These are phyloP conservation scores for Epinephelus lanceolatus DNA, from an alignment of 2,113 vertebrate genomes.

Conservation along the genomic window DNA sequence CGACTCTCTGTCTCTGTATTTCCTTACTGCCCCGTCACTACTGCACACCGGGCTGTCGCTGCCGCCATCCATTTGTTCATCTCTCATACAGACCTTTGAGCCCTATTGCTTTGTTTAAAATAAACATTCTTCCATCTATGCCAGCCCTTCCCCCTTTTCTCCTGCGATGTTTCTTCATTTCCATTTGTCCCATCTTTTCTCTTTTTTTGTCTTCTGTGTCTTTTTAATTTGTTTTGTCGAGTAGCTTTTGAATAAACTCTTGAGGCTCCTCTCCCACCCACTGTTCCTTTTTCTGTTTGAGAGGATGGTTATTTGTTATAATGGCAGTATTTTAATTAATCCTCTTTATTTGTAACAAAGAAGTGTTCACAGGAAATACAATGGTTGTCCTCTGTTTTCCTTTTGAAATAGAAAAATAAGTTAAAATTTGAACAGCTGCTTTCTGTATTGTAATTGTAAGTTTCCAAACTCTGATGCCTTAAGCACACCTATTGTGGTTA, in stretches of 20 bases:
- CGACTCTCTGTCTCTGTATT: slow-evolving; percentile 73
- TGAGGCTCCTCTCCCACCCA: slow-evolving; percentile 63
- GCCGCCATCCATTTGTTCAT: slow-evolving; percentile 75
- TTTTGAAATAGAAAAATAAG: not conserved
- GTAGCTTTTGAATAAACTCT: slow-evolving; percentile 79
- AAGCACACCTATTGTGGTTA: not conserved
- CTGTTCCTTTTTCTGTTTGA: slow-evolving; percentile 57
- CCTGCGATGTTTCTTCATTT: slow-evolving; percentile 66
- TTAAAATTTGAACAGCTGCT: not conserved
- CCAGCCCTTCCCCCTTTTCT: slow-evolving; percentile 61
- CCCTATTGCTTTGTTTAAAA: slow-evolving; percentile 90
- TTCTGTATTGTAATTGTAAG: not conserved
- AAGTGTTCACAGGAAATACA: not conserved
- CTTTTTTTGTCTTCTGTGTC: slow-evolving; percentile 45
- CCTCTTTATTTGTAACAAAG: not conserved
- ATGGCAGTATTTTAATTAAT: not conserved
- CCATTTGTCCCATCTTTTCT: slow-evolving; percentile 47
- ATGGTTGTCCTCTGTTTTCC: not conserved
- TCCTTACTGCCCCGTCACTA: slow-evolving; percentile 71
- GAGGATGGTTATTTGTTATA: slow-evolving; percentile 18
- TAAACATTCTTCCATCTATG: slow-evolving; percentile 89
- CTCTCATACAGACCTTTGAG: slow-evolving; percentile 88
- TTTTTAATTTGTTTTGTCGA: slow-evolving; percentile 73
- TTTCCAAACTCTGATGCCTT: not conserved
- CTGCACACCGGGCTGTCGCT: slow-evolving; percentile 78